phyloP scores from a whole-genome alignment of 2,797 vertebrate genomes.

The Chiroxiphia lanceolata region DNA sequence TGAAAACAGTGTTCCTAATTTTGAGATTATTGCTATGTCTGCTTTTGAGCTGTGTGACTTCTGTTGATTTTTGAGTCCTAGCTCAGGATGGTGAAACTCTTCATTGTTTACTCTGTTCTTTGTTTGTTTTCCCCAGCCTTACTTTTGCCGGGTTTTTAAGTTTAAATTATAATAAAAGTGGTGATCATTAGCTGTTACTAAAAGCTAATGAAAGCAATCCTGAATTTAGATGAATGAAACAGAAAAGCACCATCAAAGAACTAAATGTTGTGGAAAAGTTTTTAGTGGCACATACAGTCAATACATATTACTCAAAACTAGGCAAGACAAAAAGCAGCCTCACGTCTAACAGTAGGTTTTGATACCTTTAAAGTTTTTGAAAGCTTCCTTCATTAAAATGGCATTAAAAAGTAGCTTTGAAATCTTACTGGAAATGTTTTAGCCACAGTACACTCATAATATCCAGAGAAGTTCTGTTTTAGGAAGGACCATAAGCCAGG shows the following conservation, averaged over 20 bases:
- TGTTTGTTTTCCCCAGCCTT: neutral
- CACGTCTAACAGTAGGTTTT: neutral
- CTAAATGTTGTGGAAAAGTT: neutral
- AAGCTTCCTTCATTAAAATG: neutral
- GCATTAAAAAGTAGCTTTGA: neutral
- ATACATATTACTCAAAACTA: neutral
- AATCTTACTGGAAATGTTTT: neutral
- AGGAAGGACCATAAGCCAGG: neutral
- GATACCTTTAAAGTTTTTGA: neutral
- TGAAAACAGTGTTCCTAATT: neutral
- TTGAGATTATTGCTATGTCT: neutral
- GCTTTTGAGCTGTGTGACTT: neutral
- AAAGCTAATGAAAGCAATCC: neutral
- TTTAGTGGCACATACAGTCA: neutral
- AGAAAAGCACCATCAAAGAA: neutral
- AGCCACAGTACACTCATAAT: neutral
- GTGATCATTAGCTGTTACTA: neutral
- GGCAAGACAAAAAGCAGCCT: neutral
- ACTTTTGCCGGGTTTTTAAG: neutral
- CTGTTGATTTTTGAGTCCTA: neutral
- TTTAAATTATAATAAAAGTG: neutral
- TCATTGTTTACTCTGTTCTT: neutral
- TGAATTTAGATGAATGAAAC: neutral
- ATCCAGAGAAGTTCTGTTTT: neutral
- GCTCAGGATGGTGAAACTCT: neutral